A percentile compares a stretch with the other conserved stretches of the same genome.
Conservation (phyloP, 2,113 vertebrate species). For the Zosterops hypoxanthus region DNA sequence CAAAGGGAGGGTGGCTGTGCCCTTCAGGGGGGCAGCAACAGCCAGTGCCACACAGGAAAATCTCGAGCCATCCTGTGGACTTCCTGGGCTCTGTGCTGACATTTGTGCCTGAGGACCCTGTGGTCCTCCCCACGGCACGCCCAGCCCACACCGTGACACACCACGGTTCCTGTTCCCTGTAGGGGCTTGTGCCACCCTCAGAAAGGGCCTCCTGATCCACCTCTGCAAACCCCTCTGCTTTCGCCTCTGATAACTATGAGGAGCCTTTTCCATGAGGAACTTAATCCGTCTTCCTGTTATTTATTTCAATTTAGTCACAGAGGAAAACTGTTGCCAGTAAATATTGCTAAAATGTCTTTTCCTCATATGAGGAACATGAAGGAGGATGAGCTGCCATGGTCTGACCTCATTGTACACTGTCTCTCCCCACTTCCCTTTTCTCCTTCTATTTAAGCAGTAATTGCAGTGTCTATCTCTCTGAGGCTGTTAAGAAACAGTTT, state of each 20-base stretch:
- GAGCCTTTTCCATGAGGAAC: not conserved
- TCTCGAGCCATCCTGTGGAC: not conserved
- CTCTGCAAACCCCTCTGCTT: not conserved
- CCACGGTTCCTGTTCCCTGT: not conserved
- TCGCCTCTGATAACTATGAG: not conserved
- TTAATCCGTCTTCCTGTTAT: not conserved
- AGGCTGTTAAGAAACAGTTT: not conserved
- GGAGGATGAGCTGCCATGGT: not conserved
- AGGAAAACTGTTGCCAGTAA: not conserved
- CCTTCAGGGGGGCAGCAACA: not conserved
- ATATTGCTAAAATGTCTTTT: not conserved
- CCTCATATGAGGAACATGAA: not conserved
- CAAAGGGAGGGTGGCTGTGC: not conserved
- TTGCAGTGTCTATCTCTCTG: not conserved
- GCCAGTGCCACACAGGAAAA: not conserved
- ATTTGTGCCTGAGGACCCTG: not conserved
- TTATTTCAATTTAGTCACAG: not conserved
- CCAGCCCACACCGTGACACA: rapidly evolving
- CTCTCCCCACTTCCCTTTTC: not conserved
- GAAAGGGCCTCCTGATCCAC: not conserved
- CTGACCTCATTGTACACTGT: not conserved
- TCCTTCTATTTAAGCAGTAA: not conserved
- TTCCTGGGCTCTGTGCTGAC: not conserved
- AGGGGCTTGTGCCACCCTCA: rapidly evolving
- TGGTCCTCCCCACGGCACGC: not conserved